Evolutionary conservation across 1,140 invertebrate genomes (phyloP).

Genomic region (Solenopsis invicta): DNA sequence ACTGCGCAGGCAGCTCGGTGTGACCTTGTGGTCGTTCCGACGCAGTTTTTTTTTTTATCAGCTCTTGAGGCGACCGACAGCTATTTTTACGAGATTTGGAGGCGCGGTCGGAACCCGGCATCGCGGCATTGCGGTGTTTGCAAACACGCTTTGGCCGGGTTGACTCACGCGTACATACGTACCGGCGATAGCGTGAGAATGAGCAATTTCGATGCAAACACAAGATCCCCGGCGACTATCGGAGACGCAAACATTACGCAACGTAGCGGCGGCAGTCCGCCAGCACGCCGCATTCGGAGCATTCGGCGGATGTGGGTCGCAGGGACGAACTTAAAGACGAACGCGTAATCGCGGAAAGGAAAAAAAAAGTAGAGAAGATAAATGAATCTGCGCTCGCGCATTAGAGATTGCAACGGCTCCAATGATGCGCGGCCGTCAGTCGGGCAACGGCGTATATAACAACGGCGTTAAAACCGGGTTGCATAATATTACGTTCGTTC

Average conservation of each 20-base stretch:
- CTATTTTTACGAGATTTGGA: slow-evolving; percentile 49
- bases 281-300: not conserved
- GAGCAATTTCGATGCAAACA: not conserved
- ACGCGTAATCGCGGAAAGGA: not conserved
- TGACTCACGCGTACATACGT: not conserved
- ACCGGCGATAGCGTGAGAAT: not conserved
- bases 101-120: not conserved
- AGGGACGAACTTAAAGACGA: no score
- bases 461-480: slow-evolving; percentile 30
- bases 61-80: slow-evolving; percentile 32
- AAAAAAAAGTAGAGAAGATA: not conserved
- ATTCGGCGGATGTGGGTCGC: not conserved
- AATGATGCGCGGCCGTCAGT: not conserved
- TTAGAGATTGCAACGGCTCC: not conserved
- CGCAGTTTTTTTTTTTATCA: slow-evolving; percentile 45
- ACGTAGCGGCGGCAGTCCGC: no score
- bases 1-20: slow-evolving; percentile 44
- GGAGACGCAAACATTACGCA: slow-evolving; percentile 19
- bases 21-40: slow-evolving; percentile 31
- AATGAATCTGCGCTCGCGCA: not conserved
- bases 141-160: slow-evolving; percentile 4
- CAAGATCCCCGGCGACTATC: slow-evolving; percentile 13
- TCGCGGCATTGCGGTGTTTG: no score
- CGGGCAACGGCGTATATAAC: not conserved
- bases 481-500: slow-evolving; percentile 60